Evolutionary conservation across 2,113 vertebrate species (phyloP), one percentile per base, ranked within the genome.

Genomic region (Solea solea): DNA sequence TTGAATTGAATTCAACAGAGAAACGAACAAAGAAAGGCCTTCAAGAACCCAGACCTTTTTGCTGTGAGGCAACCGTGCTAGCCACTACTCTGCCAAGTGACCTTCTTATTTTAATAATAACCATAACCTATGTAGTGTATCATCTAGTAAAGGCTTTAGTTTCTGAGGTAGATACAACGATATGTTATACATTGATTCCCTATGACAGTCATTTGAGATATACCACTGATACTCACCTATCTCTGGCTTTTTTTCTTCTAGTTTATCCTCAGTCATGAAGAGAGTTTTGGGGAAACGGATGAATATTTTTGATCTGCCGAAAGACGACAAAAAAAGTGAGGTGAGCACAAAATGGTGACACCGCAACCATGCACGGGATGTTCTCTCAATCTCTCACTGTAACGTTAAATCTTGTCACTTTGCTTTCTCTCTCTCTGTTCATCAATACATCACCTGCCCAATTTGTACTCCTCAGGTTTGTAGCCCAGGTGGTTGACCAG

Each of bases 261-360:
- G 90, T 52, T 95, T 95, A 63, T 98, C 98, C 83, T 99, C 98
- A 5, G 98, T 99, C 41, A 92, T 93, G 92, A 99, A 99, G 42
- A 99, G 93, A 5, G 97, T 99, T 93, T 97, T 99, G n/a, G 97
- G 97, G 75, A 98, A 98, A 44, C 96, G 97, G 82, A 99, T 98
- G 90, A 99, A 99, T 89, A 99, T 98, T 92, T 99, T 99, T 56
- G 96, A 96, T 91, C 98, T 99, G 86, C 9, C 84, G 84, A 91
- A 49, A 7, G 8, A 34, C 11, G 52, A 10, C 7, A 3, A 16
- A 57, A 40, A 57, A 41, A 11, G 34, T 28, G 5, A n/a, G 3
- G 60, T 25, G 40, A 64, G 13, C 54, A 56, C 11, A 41, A 48
- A 14, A 34, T 34, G 6, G 16, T 46, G 9, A 6, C 6, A 4